phyloP scores from a whole-genome alignment of 2,888 invertebrate genomes.

The Cerceris ruficornis region DNA sequence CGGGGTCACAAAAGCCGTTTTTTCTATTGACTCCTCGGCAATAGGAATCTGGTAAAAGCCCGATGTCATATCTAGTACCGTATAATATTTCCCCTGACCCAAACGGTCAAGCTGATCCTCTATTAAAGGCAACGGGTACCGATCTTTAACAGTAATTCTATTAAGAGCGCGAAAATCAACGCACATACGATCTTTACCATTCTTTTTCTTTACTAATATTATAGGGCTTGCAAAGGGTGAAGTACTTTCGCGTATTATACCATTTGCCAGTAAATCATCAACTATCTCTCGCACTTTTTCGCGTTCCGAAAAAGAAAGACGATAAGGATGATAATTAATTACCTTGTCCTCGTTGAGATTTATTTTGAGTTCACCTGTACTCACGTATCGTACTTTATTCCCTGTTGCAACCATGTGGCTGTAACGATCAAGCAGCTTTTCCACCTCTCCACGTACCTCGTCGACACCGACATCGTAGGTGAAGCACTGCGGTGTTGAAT shows the following conservation, averaged over 20 bases:
- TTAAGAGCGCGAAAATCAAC: slow-evolving; percentile 1
- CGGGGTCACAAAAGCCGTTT: slow-evolving; percentile 13
- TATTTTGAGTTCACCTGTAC: slow-evolving; percentile 17
- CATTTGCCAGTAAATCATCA: neutral
- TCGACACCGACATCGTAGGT: neutral
- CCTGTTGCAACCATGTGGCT: slow-evolving; percentile 6
- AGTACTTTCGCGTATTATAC: slow-evolving; percentile 22
- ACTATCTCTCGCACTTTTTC: slow-evolving; percentile 23
- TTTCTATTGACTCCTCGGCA: slow-evolving; percentile 16
- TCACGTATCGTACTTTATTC: neutral
- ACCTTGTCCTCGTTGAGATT: neutral
- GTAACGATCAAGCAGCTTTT: neutral
- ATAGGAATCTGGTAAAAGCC: slow-evolving; percentile 9
- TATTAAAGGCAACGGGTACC: neutral
- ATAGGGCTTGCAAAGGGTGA: slow-evolving; percentile 21
- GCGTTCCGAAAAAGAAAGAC: slow-evolving; percentile 5
- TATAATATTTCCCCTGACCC: neutral
- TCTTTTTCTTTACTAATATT: slow-evolving; percentile 24
- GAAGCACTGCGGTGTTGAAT: neutral
- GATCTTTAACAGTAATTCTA: neutral
- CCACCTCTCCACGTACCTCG: too few species aligned
- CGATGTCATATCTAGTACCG: slow-evolving; percentile 1
- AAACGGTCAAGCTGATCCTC: neutral
- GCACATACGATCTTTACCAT: slow-evolving; percentile 15
- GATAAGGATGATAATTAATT: slow-evolving; percentile 18